Conservation (phyloP, 1,140 invertebrate genomes). For the Popillia japonica region DNA sequence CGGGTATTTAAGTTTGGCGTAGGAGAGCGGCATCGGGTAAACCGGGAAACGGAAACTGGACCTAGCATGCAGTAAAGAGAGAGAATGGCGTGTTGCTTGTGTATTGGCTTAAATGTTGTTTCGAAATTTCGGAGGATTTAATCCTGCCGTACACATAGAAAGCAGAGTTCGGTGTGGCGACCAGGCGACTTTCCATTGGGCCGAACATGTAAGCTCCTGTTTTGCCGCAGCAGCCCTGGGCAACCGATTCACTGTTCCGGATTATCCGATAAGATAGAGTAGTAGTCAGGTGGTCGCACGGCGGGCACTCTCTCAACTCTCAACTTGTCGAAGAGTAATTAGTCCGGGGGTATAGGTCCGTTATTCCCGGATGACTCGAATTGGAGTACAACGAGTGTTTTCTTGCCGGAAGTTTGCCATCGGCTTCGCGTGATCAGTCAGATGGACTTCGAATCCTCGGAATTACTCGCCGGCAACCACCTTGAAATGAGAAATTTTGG, state of each 20-base stretch:
- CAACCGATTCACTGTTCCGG: background rate
- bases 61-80: conserved; percentile 5
- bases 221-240: background rate
- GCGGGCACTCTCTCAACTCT: background rate
- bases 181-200: background rate
- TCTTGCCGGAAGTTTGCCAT: conserved; percentile 16
- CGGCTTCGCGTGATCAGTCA: conserved; percentile 6
- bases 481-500: conserved; percentile 14
- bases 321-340: conserved; percentile 32
- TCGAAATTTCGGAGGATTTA: conserved; percentile 29
- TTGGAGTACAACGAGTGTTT: background rate
- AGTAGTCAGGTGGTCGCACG: conserved; percentile 27
- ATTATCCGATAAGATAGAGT: conserved; percentile 14
- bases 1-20: conserved; percentile 31
- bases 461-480: conserved; percentile 8
- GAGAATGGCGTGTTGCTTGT: conserved; percentile 28
- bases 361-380: conserved; percentile 20
- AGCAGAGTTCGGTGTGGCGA: background rate
- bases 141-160: background rate
- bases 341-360: conserved; percentile 18
- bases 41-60: conserved; percentile 12
- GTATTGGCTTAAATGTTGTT: conserved; percentile 37
- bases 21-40: background rate
- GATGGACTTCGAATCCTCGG: conserved; percentile 17
- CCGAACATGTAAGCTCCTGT: background rate